Conservation (phyloP, 2,888 invertebrate genomes). For the Drosophila nr. perissopoda region DNA sequence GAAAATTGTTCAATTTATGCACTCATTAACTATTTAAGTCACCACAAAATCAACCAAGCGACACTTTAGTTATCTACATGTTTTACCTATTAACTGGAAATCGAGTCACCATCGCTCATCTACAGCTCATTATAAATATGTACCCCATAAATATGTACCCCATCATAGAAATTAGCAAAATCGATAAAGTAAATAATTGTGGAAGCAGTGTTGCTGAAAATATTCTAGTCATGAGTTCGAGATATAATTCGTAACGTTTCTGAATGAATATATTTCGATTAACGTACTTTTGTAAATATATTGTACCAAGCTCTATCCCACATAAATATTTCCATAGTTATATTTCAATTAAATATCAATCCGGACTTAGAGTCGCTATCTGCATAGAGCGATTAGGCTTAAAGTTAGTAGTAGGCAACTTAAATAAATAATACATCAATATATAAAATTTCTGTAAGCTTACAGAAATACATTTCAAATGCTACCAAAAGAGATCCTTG, state of each 20-base stretch:
- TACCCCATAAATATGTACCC: neutral
- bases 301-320: neutral
- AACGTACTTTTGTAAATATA: neutral
- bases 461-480: no score
- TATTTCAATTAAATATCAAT: neutral
- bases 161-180: neutral
- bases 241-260: neutral
- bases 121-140: slow-evolving; percentile 4
- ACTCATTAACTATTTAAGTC: slow-evolving; percentile 16
- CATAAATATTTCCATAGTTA: neutral
- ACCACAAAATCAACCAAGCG: slow-evolving; percentile 7
- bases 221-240: neutral
- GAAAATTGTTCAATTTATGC: neutral
- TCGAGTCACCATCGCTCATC: neutral
- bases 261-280: neutral
- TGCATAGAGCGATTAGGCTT: neutral
- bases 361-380: neutral
- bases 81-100: neutral
- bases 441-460: neutral
- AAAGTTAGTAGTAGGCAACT: neutral
- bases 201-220: neutral
- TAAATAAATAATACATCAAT: neutral
- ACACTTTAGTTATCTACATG: neutral
- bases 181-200: neutral
- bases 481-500: no score